A percentile compares a stretch with the other conserved stretches of the same genome.
Conservation (phyloP, 2,113 vertebrate genomes). For the Aphyosemion australe region DNA sequence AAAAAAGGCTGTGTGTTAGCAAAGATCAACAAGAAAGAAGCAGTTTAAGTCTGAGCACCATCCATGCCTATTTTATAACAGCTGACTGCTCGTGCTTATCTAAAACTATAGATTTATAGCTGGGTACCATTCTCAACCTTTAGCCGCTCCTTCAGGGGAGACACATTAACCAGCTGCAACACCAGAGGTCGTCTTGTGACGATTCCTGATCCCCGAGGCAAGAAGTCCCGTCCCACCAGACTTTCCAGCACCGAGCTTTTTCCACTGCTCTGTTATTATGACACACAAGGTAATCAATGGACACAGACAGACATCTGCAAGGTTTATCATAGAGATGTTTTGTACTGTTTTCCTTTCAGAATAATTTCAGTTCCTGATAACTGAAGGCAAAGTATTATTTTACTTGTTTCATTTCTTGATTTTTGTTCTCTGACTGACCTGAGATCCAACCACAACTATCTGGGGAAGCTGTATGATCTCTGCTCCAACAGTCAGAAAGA, state of each 20-base stretch:
- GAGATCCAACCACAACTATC: constrained; percentile 82
- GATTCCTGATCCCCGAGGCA: constrained; percentile 83
- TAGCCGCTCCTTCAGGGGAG: constrained; percentile 69
- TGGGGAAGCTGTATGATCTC: constrained; percentile 83
- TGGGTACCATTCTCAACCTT: constrained; percentile 71
- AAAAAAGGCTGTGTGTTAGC: constrained; percentile 52
- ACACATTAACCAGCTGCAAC: constrained; percentile 80
- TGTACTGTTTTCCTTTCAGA: too few relatives aligned
- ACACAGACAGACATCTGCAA: background rate
- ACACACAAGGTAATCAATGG: constrained; percentile 30
- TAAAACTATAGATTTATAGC: background rate
- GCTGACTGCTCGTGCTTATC: background rate
- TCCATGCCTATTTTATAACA: background rate
- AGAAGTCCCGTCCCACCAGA: constrained; percentile 81
- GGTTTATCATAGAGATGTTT: background rate
- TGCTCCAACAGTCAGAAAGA: constrained; percentile 81
- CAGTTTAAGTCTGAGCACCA: constrained; percentile 2
- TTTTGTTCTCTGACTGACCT: constrained; percentile 60
- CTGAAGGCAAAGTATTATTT: background rate
- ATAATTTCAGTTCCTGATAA: background rate
- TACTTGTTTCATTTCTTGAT: background rate
- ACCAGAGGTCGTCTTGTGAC: constrained; percentile 82
- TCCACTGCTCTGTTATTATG: constrained; percentile 80
- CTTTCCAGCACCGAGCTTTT: constrained; percentile 85
- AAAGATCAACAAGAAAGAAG: constrained; percentile 15